Evolutionary conservation across 1,140 invertebrate species (phyloP), one percentile per base, ranked within the genome.

Genomic region (Chymomyza costata): DNA sequence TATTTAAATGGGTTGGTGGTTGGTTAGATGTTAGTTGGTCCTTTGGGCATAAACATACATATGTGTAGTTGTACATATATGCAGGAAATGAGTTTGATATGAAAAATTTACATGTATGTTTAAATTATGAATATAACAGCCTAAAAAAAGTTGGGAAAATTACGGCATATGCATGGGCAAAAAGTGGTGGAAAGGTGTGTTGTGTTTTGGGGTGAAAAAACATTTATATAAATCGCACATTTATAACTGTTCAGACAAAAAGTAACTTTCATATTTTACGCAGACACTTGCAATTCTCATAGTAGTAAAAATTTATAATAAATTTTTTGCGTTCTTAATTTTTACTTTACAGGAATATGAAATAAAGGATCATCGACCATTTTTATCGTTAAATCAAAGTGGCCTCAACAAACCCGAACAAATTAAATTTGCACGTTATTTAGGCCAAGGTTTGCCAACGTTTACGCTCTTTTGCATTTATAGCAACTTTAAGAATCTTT

Each of bases 391-490:
- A 11, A 85, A 85, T 48, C 83, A 85, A 51, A 82, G 83, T 40
- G 83, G 83, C 47, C 64, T 85, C 14, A 84, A 85, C 48, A 85
- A 85, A 45, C 83, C 83, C 28, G 83, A 85, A 47, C 83, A 85
- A 69, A 85, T 85, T 32, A 85, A 85, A 66, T 85, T 85, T 56
- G 83, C 83, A 28, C 76, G 83, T 46, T 85, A 85, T 71, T 58
- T 85, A 56, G 83, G 83, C 34, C 83, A 83, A 65, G 83, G 83
- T 16, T 59, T 85, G 55, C 83, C 83, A 45, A 83, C 82, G 45
- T 85, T 85, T 57, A 85, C 83, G 45, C 83, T 85, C 50, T 85
- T 85, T 56, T 85, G 83, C 83, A 85, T 85, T 85, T 85, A 85
- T 80, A 85, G 83, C 78, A 85, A 85, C 65, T 85, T 85, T 68